phyloP scores from a whole-genome alignment of 1,140 invertebrate species.

The Brachystomella parvula region DNA sequence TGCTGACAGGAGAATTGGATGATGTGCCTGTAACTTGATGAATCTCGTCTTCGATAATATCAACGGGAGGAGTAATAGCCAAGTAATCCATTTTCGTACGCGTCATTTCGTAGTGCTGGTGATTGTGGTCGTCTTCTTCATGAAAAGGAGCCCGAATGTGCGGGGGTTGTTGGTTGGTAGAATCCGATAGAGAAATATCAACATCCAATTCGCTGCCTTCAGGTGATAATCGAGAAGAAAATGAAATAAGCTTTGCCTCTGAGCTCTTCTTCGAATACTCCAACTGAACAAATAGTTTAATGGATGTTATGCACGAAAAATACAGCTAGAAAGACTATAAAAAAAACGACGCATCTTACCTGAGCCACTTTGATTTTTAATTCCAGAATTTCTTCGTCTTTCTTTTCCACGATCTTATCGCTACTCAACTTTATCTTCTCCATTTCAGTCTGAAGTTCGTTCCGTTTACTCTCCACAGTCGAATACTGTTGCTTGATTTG shows the following conservation, averaged over 20 bases:
- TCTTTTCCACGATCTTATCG: slow-evolving; percentile 16
- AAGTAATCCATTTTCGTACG: slow-evolving; percentile 25
- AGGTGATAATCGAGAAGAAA: slow-evolving; percentile 16
- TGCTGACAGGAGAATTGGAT: slow-evolving; percentile 15
- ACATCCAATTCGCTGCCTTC: slow-evolving; percentile 23
- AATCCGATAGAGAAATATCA: background rate
- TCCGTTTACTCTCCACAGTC: background rate
- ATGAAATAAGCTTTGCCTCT: slow-evolving; percentile 6
- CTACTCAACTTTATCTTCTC: slow-evolving; percentile 7
- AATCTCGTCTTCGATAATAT: slow-evolving; percentile 7
- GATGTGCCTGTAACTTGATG: slow-evolving; percentile 2
- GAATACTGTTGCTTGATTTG: background rate
- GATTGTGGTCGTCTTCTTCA: background rate
- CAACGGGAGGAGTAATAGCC: slow-evolving; percentile 18
- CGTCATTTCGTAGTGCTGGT: slow-evolving; percentile 13
- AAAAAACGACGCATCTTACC: too few relatives aligned
- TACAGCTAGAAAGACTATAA: too few relatives aligned
- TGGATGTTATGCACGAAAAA: too few relatives aligned
- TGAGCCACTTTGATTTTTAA: slow-evolving; percentile 13
- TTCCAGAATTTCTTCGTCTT: slow-evolving; percentile 15
- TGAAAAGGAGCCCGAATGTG: background rate
- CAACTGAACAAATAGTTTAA: slow-evolving; percentile 4
- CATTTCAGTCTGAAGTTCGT: background rate
- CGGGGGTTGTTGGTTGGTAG: background rate
- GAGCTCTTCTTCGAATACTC: slow-evolving; percentile 13